phyloP scores from a whole-genome alignment of 2,888 invertebrate genomes.

The Chalcosyrphus nemorum region DNA sequence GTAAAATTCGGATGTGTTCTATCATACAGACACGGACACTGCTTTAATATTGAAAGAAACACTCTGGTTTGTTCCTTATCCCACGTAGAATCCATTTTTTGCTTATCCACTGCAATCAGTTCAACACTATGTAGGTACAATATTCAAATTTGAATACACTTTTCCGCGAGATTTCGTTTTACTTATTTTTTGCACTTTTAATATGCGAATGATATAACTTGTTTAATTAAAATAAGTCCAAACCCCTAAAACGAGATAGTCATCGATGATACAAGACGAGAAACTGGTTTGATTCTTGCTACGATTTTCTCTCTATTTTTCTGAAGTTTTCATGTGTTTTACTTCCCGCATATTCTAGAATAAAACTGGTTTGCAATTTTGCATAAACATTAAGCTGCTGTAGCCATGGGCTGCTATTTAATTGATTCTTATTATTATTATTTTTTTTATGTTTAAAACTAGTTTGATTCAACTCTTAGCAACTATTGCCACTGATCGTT shows the following conservation, averaged over 20 bases:
- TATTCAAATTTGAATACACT: no score
- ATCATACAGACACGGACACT: neutral
- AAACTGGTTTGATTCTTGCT: neutral
- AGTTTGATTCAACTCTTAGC: no score
- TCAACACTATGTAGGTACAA: no score
- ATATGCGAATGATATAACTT: neutral
- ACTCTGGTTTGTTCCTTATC: neutral
- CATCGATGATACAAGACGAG: neutral
- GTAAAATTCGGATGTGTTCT: neutral
- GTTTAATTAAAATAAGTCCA: neutral
- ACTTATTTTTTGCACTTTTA: neutral
- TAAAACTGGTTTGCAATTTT: no score
- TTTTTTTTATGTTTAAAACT: no score
- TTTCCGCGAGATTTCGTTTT: neutral
- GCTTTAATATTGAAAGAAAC: neutral
- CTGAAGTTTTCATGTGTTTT: neutral
- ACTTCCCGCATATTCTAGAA: no score
- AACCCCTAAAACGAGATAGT: neutral
- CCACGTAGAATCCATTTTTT: neutral
- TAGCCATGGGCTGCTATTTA: no score
- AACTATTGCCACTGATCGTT: no score
- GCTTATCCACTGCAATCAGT: neutral
- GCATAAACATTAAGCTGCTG: neutral
- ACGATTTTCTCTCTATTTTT: neutral
- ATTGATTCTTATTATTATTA: no score